Evolutionary conservation across 2,888 invertebrate species (phyloP), one percentile per base, ranked within the genome.

Genomic region (Macropis europaea): DNA sequence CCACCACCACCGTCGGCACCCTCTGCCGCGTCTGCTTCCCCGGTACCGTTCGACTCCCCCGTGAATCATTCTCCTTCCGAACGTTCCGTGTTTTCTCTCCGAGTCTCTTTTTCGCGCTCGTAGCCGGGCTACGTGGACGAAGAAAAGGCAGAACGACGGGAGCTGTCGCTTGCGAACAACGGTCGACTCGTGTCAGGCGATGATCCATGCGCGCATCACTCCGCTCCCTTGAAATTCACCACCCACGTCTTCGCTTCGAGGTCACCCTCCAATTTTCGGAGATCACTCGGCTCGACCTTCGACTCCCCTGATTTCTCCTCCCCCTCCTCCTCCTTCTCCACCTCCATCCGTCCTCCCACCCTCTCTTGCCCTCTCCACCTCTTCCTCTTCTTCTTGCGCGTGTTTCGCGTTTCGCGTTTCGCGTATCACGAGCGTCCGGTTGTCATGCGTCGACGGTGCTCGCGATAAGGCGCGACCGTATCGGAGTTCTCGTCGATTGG

Each of bases 121-220:
- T 15, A n/a, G 19, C n/a, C 9, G 26, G 19, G 32, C 5, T 6
- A 26, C 2, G 17, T 6, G 34, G 26, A 19, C 4, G 15, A 17
- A 43, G 13, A 13, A 19, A 17, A 26, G 11, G 42, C 32, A 22
- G 43, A 43, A 50, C 53, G 45, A 64, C 70, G 72, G 76, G 73
- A 62, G 77, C 72, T 80, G 83, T 77, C 78, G 78, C 59, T 59
- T 13, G 17, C 32, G 60, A 36, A 71, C 77, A 80, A 79, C 80
- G 77, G 83, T 56, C n/a, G n/a, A 56, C 15, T 34, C 6, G 40
- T 26, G 13, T 30, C 53, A 32, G 32, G 47, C 45, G 34, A n/a
- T n/a, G 52, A 47, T 59, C 52, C 24, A 36, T n/a, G n/a, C 9
- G 34, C 32, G n/a, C n/a, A n/a, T n/a, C n/a, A n/a, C n/a, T n/a